Evolutionary conservation across 2,797 vertebrate genomes (phyloP).

Genomic region (Lagorchestes hirsutus): DNA sequence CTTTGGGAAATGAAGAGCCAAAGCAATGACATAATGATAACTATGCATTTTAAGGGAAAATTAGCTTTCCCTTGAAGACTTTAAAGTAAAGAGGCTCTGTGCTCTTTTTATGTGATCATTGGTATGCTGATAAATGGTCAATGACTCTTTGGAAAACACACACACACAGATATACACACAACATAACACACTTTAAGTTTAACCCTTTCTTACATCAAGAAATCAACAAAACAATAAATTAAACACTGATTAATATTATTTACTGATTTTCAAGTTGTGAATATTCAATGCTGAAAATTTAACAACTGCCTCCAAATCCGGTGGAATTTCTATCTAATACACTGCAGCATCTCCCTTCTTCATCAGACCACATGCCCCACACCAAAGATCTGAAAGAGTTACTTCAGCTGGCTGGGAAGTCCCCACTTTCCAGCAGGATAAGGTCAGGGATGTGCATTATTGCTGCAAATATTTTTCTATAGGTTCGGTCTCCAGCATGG

Average conservation of each 20-base stretch:
- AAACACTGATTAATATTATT: no score
- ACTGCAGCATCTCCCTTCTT: not conserved
- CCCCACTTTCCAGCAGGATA: constrained; percentile 27
- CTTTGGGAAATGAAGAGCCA: not conserved
- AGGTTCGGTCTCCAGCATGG: constrained; percentile 56
- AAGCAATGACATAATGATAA: not conserved
- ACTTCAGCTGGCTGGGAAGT: constrained; percentile 22
- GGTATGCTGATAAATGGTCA: not conserved
- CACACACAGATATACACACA: not conserved
- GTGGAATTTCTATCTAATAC: not conserved
- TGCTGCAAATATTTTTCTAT: constrained; percentile 68
- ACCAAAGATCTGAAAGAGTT: constrained; percentile 47
- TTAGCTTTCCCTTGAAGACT: not conserved
- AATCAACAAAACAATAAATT: no score
- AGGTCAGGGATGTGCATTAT: constrained; percentile 57
- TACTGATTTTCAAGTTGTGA: not conserved
- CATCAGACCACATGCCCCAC: not conserved
- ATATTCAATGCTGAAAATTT: not conserved
- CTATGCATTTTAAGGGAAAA: not conserved
- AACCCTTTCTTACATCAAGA: not conserved
- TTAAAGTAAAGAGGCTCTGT: not conserved
- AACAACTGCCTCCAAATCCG: not conserved
- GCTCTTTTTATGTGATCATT: not conserved
- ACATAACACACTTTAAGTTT: not conserved
- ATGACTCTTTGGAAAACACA: not conserved